Evolutionary conservation across 2,888 invertebrate species (phyloP).

Genomic region (Sussaba pulchella): DNA sequence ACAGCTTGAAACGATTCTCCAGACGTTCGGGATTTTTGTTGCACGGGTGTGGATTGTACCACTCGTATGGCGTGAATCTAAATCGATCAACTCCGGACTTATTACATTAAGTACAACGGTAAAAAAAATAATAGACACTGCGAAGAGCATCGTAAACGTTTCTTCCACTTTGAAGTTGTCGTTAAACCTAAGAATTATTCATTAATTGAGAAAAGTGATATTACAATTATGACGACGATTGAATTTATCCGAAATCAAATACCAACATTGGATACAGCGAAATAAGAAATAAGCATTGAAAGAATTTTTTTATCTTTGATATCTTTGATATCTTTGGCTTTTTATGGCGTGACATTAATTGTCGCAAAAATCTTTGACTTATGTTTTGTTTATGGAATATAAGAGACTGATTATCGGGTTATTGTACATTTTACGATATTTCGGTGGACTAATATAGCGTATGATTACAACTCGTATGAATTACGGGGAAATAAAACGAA

Average conservation of each 20-base stretch:
- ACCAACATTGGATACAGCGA: background rate
- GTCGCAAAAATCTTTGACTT: too few species aligned
- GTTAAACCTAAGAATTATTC: background rate
- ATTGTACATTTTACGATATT: background rate
- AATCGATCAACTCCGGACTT: constrained; percentile 74
- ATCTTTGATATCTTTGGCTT: too few species aligned
- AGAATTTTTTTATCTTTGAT: background rate
- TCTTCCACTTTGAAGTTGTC: background rate
- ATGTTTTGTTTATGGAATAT: too few species aligned
- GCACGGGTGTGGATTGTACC: constrained; percentile 95
- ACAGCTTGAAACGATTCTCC: constrained; percentile 96
- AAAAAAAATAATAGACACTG: background rate
- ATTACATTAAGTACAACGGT: constrained; percentile 18
- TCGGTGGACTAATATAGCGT: background rate
- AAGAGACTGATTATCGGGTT: too few species aligned
- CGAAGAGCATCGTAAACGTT: constrained; percentile 1
- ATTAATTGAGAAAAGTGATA: background rate
- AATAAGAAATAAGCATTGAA: background rate
- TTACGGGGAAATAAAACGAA: constrained; percentile 19
- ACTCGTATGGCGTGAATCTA: constrained; percentile 98
- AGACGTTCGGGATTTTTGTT: constrained; percentile 92
- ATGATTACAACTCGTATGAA: too few species aligned
- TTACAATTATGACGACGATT: background rate
- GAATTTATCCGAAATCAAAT: background rate
- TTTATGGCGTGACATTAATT: too few species aligned